These are phyloP conservation scores for Pheosia tremula DNA, from an alignment of 2,888 invertebrate genomes.

Conservation along the genomic window DNA sequence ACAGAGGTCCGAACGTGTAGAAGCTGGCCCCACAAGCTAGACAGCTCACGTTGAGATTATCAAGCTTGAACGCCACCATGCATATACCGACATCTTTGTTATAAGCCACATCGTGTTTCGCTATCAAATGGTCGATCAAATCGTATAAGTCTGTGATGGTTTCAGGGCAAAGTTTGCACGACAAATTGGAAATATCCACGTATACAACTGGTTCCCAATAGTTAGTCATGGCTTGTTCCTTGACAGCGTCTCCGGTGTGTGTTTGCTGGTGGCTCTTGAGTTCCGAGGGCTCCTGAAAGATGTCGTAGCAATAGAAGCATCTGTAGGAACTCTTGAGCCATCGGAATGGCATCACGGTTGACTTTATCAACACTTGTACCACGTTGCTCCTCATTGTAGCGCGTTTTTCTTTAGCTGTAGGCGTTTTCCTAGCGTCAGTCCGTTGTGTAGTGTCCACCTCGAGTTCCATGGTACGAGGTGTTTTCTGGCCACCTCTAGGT, in stretches of 20 bases:
- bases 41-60: constrained; percentile 66
- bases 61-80: constrained; percentile 73
- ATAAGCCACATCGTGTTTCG: constrained; percentile 59
- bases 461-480: background rate
- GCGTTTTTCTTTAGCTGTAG: constrained; percentile 61
- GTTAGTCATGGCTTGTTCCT: constrained; percentile 69
- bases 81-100: constrained; percentile 73
- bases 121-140: constrained; percentile 67
- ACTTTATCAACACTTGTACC: constrained; percentile 64
- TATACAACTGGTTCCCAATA: constrained; percentile 77
- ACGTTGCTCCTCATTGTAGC: constrained; percentile 70
- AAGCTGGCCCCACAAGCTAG: constrained; percentile 67
- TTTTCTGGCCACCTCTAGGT: constrained; percentile 67
- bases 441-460: constrained; percentile 19
- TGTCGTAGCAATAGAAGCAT: constrained; percentile 79
- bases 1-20: constrained; percentile 70
- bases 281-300: constrained; percentile 71
- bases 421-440: constrained; percentile 20
- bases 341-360: constrained; percentile 73
- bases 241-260: constrained; percentile 60
- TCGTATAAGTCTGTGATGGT: constrained; percentile 62
- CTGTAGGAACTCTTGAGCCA: constrained; percentile 78
- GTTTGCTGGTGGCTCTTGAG: constrained; percentile 63
- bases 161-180: constrained; percentile 66
- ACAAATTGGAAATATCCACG: constrained; percentile 63